These are phyloP conservation scores for Aptenodytes forsteri DNA, from an alignment of 2,113 vertebrate genomes.

Conservation along the genomic window DNA sequence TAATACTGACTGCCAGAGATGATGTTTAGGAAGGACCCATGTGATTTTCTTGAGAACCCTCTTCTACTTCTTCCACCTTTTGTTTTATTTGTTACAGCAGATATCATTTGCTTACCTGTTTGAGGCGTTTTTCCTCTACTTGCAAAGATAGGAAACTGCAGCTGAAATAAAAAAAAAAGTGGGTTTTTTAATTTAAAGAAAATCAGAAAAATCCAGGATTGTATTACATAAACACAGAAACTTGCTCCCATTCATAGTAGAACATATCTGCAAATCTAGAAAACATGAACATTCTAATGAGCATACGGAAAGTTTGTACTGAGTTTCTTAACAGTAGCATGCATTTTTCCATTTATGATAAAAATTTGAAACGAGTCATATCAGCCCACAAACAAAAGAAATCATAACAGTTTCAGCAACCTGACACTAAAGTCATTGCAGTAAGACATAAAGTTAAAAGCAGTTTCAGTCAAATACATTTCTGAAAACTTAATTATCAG, in stretches of 20 bases:
- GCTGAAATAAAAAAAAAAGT: constrained; percentile 43
- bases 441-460: neutral
- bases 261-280: neutral
- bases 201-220: neutral
- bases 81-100: neutral
- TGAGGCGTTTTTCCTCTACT: constrained; percentile 34
- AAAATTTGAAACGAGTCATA: neutral
- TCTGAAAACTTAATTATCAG: neutral
- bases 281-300: neutral
- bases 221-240: neutral
- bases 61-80: neutral
- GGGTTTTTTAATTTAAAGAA: neutral
- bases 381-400: neutral
- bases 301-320: neutral
- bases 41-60: neutral
- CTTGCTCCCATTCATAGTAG: neutral
- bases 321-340: neutral
- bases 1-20: neutral
- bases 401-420: neutral
- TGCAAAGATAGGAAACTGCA: constrained; percentile 9
- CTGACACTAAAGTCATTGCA: neutral
- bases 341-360: neutral
- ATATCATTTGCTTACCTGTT: constrained; percentile 37
- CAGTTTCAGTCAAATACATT: neutral
- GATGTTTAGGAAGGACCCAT: neutral